Percentiles rank a stretch among this genome's conserved stretches.
These are phyloP conservation scores for Leptothorax acervorum DNA, from an alignment of 2,888 invertebrate genomes.

Conservation along the genomic window DNA sequence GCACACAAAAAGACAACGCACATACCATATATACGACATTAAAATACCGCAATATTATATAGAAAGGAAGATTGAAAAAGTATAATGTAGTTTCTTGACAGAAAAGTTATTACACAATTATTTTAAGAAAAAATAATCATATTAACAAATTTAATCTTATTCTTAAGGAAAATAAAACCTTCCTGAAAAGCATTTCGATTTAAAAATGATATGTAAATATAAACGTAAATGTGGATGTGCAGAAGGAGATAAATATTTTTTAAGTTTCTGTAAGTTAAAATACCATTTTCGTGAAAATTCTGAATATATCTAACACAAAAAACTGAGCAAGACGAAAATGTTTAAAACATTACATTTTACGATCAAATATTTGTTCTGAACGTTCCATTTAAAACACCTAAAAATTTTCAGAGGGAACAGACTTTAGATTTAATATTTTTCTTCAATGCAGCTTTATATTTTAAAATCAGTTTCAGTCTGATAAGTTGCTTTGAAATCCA, in stretches of 20 bases:
- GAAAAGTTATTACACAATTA: neutral
- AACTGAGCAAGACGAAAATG: neutral
- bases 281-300: neutral
- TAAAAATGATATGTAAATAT: neutral
- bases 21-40: neutral
- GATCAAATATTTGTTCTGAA: neutral
- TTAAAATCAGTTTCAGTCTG: neutral
- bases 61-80: neutral
- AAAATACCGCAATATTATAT: neutral
- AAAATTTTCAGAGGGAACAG: neutral
- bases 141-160: neutral
- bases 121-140: neutral
- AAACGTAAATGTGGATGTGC: neutral
- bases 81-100: neutral
- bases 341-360: neutral
- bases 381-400: neutral
- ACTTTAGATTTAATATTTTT: neutral
- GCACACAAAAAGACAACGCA: neutral
- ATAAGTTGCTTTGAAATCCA: conserved; percentile 9
- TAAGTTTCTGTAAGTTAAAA: neutral
- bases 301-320: neutral
- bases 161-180: neutral
- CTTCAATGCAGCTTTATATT: neutral
- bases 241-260: neutral
- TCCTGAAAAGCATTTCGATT: neutral